Conservation (phyloP, 2,888 invertebrate genomes). For the Ischnus inquisitorius region DNA sequence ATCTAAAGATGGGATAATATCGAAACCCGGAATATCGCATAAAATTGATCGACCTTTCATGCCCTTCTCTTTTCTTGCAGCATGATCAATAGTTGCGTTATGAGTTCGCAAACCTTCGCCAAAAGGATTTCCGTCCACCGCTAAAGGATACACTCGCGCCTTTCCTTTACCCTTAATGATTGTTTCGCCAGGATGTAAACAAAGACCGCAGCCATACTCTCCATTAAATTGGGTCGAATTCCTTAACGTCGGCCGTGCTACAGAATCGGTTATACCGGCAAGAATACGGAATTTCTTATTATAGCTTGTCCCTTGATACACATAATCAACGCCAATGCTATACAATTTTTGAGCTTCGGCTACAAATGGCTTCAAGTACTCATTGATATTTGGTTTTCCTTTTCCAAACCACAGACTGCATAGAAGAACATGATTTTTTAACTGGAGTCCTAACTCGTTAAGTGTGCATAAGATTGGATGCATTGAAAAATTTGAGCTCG, state of each 20-base stretch:
- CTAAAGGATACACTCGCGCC: constrained; percentile 39
- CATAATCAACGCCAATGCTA: neutral
- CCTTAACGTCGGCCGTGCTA: constrained; percentile 1
- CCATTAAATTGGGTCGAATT: constrained; percentile 21
- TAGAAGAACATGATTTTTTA: constrained; percentile 41
- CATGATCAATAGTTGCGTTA: constrained; percentile 25
- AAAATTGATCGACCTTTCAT: constrained; percentile 51
- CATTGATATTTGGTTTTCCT: constrained; percentile 53
- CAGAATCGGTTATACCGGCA: constrained; percentile 11
- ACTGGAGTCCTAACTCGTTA: constrained; percentile 38
- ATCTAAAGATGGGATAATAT: constrained; percentile 39
- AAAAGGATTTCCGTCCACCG: constrained; percentile 8
- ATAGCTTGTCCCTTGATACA: neutral
- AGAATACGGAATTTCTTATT: constrained; percentile 13
- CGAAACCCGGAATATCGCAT: constrained; percentile 25
- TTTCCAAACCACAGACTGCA: constrained; percentile 46
- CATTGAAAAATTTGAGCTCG: constrained; percentile 47
- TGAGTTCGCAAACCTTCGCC: constrained; percentile 46
- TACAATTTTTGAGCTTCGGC: constrained; percentile 15
- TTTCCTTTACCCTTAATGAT: constrained; percentile 35
- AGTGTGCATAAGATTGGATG: constrained; percentile 50
- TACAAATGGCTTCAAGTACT: constrained; percentile 50
- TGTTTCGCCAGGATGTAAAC: constrained; percentile 9
- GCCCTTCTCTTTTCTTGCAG: constrained; percentile 26
- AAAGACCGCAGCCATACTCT: constrained; percentile 15